These are phyloP conservation scores for Clostera curtula DNA, from an alignment of 2,888 invertebrate genomes.

Conservation along the genomic window DNA sequence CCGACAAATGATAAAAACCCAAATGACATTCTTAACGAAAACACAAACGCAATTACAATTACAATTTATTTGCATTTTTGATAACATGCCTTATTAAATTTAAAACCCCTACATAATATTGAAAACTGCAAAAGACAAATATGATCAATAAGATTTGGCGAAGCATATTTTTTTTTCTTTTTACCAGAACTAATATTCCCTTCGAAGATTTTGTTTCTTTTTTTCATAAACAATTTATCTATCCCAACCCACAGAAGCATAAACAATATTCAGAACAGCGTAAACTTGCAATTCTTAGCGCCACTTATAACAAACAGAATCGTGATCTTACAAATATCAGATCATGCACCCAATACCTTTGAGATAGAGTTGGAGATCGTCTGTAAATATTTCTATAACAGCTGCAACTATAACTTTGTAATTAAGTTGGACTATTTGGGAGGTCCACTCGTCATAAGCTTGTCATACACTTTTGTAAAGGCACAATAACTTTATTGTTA, in stretches of 20 bases:
- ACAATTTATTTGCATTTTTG: too few relatives aligned
- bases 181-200: too few relatives aligned
- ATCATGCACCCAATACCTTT: neutral
- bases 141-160: too few relatives aligned
- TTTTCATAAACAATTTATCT: too few relatives aligned
- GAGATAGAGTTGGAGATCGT: conserved; percentile 1
- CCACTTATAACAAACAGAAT: conserved; percentile 21
- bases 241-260: conserved; percentile 26
- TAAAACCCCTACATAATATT: too few relatives aligned
- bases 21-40: too few relatives aligned
- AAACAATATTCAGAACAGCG: conserved; percentile 32
- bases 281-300: conserved; percentile 41
- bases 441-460: conserved; percentile 51
- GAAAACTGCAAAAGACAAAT: too few relatives aligned
- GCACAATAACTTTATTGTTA: conserved; percentile 36
- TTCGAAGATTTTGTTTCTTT: too few relatives aligned
- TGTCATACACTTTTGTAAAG: conserved; percentile 47
- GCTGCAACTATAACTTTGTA: conserved; percentile 1
- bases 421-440: conserved; percentile 29
- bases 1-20: too few relatives aligned
- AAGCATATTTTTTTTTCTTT: too few relatives aligned
- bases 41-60: too few relatives aligned
- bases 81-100: too few relatives aligned
- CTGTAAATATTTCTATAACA: neutral
- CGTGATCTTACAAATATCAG: neutral